phyloP scores from a whole-genome alignment of 2,113 vertebrate species.

The Ochotona curzoniae region DNA sequence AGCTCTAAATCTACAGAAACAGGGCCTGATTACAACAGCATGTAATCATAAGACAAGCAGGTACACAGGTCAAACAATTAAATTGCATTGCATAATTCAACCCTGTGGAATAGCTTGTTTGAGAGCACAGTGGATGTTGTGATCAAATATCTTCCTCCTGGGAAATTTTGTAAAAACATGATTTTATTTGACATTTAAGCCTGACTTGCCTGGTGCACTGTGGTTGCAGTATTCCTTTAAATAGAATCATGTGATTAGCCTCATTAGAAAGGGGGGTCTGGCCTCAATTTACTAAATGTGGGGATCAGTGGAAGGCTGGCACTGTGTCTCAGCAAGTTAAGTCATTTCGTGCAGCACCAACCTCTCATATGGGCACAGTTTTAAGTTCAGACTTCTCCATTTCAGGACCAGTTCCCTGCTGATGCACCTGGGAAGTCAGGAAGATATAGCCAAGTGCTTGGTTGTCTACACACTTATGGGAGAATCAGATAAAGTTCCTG shows the following conservation, averaged over 20 bases:
- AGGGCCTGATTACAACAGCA: background rate
- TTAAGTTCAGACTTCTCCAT: no score
- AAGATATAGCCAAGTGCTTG: no score
- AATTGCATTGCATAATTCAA: background rate
- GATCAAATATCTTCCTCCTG: background rate
- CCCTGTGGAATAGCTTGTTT: accelerated
- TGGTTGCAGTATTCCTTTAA: background rate
- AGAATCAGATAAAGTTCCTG: no score
- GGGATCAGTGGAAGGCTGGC: no score
- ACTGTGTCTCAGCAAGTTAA: no score
- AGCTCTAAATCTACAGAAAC: background rate
- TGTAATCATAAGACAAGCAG: background rate
- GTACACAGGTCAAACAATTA: background rate
- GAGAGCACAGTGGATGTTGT: background rate
- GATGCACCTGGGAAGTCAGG: no score
- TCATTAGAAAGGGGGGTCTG: background rate
- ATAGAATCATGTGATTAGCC: background rate
- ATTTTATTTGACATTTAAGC: constrained; percentile 24
- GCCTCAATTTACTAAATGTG: background rate
- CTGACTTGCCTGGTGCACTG: background rate
- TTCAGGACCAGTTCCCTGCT: no score
- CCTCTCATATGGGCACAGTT: no score
- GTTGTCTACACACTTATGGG: no score
- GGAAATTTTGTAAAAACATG: background rate
- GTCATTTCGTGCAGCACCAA: no score